Percentiles rank a stretch among this genome's conserved stretches.
These are phyloP conservation scores for Azorinus chamasolen DNA, from an alignment of 2,888 invertebrate species.

Conservation along the genomic window DNA sequence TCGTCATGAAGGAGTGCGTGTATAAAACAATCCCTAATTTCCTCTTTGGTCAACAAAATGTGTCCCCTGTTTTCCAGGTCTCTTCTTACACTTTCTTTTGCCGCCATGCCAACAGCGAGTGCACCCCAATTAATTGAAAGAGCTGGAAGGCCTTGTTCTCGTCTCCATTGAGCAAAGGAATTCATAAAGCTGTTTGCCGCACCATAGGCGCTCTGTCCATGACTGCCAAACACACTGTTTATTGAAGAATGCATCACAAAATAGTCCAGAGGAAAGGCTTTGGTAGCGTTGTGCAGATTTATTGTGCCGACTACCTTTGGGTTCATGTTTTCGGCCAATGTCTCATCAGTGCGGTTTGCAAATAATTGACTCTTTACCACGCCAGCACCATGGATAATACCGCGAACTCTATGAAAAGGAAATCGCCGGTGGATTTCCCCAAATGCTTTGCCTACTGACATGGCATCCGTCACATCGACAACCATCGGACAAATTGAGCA, in stretches of 20 bases:
- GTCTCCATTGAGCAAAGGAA: constrained; percentile 70
- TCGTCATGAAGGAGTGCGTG: too few species aligned
- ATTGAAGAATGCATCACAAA: constrained; percentile 79
- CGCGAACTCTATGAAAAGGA: constrained; percentile 40
- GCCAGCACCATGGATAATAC: constrained; percentile 76
- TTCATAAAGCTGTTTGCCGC: constrained; percentile 78
- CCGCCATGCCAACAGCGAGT: constrained; percentile 71
- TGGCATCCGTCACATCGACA: constrained; percentile 24
- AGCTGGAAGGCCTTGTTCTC: constrained; percentile 60
- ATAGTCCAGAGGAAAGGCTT: constrained; percentile 66
- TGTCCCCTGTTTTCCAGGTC: neutral
- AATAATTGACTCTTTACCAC: constrained; percentile 63
- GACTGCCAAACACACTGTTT: constrained; percentile 71
- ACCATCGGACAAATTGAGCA: constrained; percentile 55
- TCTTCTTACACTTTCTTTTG: neutral
- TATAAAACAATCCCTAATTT: too few species aligned
- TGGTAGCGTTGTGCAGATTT: constrained; percentile 71
- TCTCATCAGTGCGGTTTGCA: constrained; percentile 51
- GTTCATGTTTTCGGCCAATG: constrained; percentile 55
- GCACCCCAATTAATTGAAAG: constrained; percentile 80
- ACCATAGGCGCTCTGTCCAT: constrained; percentile 76
- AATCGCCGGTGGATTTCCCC: constrained; percentile 3
- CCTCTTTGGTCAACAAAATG: neutral
- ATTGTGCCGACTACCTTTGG: constrained; percentile 76
- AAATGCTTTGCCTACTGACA: constrained; percentile 6